These are phyloP conservation scores for Blastomussa wellsi DNA, from an alignment of 92 coral and sea anemone genomes.

Conservation along the genomic window DNA sequence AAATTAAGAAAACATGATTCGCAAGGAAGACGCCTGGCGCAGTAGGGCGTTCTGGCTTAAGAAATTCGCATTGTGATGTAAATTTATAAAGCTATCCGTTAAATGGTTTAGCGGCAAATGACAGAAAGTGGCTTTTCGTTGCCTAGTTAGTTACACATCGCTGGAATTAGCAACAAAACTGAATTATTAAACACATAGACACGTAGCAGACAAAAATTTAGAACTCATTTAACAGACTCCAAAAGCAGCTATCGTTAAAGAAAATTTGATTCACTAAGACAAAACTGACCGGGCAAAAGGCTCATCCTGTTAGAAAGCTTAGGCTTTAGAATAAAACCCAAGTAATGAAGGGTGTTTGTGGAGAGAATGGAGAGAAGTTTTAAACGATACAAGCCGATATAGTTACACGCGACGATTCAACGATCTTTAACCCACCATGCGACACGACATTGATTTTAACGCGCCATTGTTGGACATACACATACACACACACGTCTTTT, in stretches of 20 bases:
- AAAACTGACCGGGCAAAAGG: not conserved
- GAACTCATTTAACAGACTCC: not conserved
- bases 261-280: not conserved
- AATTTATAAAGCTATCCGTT: too few species aligned
- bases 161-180: not conserved
- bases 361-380: not conserved
- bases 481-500: too few species aligned
- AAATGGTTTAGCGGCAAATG: too few species aligned
- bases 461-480: too few species aligned
- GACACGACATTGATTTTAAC: too few species aligned
- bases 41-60: too few species aligned
- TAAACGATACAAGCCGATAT: too few species aligned
- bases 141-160: too few species aligned
- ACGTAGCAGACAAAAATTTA: not conserved
- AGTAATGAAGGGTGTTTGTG: not conserved
- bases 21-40: too few species aligned
- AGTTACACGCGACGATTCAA: not conserved
- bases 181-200: not conserved
- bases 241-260: not conserved
- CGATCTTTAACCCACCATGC: not conserved
- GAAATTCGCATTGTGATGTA: too few species aligned
- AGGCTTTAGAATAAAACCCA: not conserved
- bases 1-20: too few species aligned
- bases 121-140: too few species aligned
- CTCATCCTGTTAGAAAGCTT: not conserved